Evolutionary conservation across 2,113 vertebrate genomes (phyloP), one percentile per base, ranked within the genome.

Genomic region (Cromileptes altivelis): DNA sequence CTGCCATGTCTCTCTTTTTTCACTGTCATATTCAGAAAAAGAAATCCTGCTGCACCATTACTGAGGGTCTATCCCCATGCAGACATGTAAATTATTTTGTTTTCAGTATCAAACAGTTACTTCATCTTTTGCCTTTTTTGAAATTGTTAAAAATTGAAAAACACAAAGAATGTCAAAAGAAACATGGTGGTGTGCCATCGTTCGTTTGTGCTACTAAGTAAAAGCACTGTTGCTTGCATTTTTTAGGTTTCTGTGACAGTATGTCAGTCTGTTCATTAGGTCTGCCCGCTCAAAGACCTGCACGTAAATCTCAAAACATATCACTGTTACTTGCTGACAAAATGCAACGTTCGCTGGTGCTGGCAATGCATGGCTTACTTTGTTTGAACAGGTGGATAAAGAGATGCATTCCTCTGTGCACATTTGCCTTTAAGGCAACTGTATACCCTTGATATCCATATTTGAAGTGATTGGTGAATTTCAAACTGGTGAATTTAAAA

Each of bases 1-100:
- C 90, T 90, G 70, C 81, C 90, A 79, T 94, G 94, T 95, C 90
- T 95, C 93, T 95, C 90, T 94, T 95, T 95, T 89, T 91, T 92
- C 93, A 92, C 88, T 61, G 33, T 70, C 63, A 49, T 73, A 72
- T 62, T 68, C 69, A 55, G 21, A 75, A 81, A 78, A 81, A 47
- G 10, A 81, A 85, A 77, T 25, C 65, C 78, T 63, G 72, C 86
- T 78, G 79, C 86, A 85, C 78, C 75, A 70, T 79, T 52, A 70
- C 50, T 37, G 30, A 80, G 52, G 47, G 40, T 65, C 64, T 70
- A 40, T 70, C 65, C 62, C n/a, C 0, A 64, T 70, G 57, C 74
- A 81, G 85, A 75, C 53, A 68, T 89, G 55, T 84, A 33, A 74
- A 53, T 67, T 4, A 70, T 78, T 80, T 84, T 88, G 30, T 78